phyloP scores from a whole-genome alignment of 1,140 invertebrate genomes.

The Chironomus tepperi region DNA sequence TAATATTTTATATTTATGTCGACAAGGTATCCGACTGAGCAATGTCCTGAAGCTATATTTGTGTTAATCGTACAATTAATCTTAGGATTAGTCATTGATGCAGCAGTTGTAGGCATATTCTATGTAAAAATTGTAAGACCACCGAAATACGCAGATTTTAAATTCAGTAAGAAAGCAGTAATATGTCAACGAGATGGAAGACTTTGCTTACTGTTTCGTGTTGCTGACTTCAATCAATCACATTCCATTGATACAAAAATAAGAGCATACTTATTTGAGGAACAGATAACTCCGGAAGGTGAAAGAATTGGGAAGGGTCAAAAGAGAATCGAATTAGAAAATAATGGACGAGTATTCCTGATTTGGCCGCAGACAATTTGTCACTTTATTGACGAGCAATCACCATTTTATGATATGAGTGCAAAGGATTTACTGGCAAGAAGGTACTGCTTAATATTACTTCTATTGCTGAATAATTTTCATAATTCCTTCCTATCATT shows the following conservation, averaged over 20 bases:
- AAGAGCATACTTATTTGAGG: conserved; percentile 47
- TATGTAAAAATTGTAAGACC: conserved; percentile 51
- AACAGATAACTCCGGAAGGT: conserved; percentile 31
- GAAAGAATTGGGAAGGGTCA: conserved; percentile 32
- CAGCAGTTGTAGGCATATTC: conserved; percentile 48
- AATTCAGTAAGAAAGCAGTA: conserved; percentile 53
- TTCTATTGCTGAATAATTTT: too few species aligned
- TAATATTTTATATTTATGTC: background rate
- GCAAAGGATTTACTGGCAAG: conserved; percentile 47
- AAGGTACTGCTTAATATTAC: conserved; percentile 35
- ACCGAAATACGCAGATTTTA: conserved; percentile 42
- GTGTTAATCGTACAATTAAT: conserved; percentile 53
- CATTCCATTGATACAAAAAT: conserved; percentile 50
- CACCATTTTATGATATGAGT: conserved; percentile 48
- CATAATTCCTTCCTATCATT: too few species aligned
- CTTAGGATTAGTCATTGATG: conserved; percentile 47
- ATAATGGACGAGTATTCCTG: conserved; percentile 43
- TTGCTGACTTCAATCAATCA: conserved; percentile 48
- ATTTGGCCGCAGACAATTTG: conserved; percentile 56
- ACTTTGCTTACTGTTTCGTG: conserved; percentile 51
- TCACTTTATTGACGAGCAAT: conserved; percentile 49
- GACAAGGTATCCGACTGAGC: conserved; percentile 67
- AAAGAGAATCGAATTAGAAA: conserved; percentile 35
- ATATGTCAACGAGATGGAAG: conserved; percentile 51
- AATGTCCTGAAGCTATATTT: conserved; percentile 76